Base-by-base conservation (phyloP, 1,140 invertebrate genomes). In the Epicauta chinensis region DNA sequence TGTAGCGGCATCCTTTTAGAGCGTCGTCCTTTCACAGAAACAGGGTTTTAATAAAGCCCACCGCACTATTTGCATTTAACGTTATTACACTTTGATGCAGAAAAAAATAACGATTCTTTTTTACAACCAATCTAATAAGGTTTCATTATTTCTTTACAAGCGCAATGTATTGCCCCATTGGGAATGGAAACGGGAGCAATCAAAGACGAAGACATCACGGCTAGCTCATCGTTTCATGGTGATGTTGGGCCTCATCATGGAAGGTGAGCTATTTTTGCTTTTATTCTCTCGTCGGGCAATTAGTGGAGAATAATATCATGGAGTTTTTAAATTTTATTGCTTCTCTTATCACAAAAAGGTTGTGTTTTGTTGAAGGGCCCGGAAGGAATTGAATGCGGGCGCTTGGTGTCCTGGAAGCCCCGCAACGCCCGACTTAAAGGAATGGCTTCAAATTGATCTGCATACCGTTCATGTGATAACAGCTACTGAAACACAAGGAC, bases 111-210 rank as follows among this genome's bases (percentile, higher is more conserved):
- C 16, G 16, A 16, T 13, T 14, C 50, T 32, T 23, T 23, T 23
- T n/a, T 42, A 23, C 36, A n/a, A 2, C 23, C 16, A 46, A 53
- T 16, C 38, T 47, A 44, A 41, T 48, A 47, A 48, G 12, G 12
- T 44, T 55, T 55, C 46, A 39, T 62, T 56, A 41, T 83, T 80
- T 31, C 78, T 23, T 7, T 23, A 23, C 7, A 23, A 89, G 88
- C 80, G 64, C 82, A 86, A 75, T 93, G 90, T 74, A 82, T 81
- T 63, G 78, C 81, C 51, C 81, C 91, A 15, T 77, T 95, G 55
- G 91, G 91, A 50, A 93, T 95, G 89, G 88, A 93, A 76, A 89
- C 85, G 63, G 89, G 89, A 56, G 78, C 80, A 61, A 93, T 95
- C 61, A 81, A 82, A 49, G 87, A 93, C 71, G 77, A 81, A 60